These are phyloP conservation scores for Epicauta chinensis DNA, from an alignment of 1,140 invertebrate species.

Conservation along the genomic window DNA sequence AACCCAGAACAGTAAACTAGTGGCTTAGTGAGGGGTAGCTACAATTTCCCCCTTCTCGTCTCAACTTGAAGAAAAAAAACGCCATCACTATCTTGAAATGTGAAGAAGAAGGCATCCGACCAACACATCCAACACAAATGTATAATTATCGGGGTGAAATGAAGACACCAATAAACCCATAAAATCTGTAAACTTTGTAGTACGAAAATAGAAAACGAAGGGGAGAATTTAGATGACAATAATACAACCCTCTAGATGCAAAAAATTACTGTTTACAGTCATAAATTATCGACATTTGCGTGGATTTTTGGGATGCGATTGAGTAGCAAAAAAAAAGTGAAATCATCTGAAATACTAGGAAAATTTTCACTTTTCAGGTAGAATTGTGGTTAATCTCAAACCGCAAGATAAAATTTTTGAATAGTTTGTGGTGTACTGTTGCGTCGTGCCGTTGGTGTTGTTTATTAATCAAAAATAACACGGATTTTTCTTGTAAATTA, in stretches of 20 bases:
- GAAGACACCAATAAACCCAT: slow-evolving; percentile 34
- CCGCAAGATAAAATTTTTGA: slow-evolving; percentile 21
- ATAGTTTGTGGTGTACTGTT: slow-evolving; percentile 15
- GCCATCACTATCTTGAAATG: too few species aligned
- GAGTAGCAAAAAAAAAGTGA: slow-evolving; percentile 5
- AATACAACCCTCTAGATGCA: neutral
- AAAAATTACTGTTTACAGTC: slow-evolving; percentile 23
- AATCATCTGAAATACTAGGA: slow-evolving; percentile 10
- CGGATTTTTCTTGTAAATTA: too few species aligned
- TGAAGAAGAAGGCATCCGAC: too few species aligned
- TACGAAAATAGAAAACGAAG: slow-evolving; percentile 4
- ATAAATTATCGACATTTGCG: slow-evolving; percentile 21
- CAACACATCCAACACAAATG: neutral
- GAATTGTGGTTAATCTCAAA: slow-evolving; percentile 31
- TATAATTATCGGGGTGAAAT: slow-evolving; percentile 25
- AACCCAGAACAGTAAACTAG: slow-evolving; percentile 28
- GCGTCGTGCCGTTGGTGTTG: neutral
- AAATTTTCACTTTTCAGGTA: slow-evolving; percentile 39
- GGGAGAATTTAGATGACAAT: too few species aligned
- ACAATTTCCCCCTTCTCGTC: slow-evolving; percentile 21
- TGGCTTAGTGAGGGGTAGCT: slow-evolving; percentile 22
- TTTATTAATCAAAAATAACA: too few species aligned
- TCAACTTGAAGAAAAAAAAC: slow-evolving; percentile 15
- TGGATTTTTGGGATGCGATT: neutral
- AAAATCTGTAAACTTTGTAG: slow-evolving; percentile 27